A percentile compares a stretch with the other conserved stretches of the same genome.
phyloP scores from a whole-genome alignment of 1,140 invertebrate species.

The Venustaconcha ellipsiformis region DNA sequence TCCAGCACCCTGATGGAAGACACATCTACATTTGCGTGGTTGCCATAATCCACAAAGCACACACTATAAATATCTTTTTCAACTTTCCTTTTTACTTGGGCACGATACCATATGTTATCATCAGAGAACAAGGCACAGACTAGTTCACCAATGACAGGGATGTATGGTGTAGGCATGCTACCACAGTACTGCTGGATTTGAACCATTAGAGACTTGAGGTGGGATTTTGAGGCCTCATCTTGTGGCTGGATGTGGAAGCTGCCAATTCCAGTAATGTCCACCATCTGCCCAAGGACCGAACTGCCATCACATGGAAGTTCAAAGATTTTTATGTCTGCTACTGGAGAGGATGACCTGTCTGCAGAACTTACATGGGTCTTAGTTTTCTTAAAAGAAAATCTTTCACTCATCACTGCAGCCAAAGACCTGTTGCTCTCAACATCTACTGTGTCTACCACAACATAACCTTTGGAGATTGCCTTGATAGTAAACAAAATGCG shows the following conservation, averaged over 20 bases:
- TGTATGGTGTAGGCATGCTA: neutral
- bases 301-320: neutral
- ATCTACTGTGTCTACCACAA: no score
- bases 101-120: conserved; percentile 26
- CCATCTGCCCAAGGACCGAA: neutral
- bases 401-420: no score
- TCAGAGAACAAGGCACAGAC: conserved; percentile 17
- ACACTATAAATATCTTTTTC: conserved; percentile 9
- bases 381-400: no score
- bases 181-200: neutral
- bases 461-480: no score
- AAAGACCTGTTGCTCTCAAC: no score
- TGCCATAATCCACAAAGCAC: conserved; percentile 33
- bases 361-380: no score
- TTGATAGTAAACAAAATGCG: no score
- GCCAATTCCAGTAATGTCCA: neutral
- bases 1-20: conserved; percentile 27
- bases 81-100: neutral
- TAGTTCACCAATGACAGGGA: conserved; percentile 8
- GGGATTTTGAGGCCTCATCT: neutral
- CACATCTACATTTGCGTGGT: conserved; percentile 6
- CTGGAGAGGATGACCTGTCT: no score
- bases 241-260: neutral
- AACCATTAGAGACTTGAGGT: neutral
- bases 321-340: neutral